Evolutionary conservation across 1,140 invertebrate genomes (phyloP), one percentile per base, ranked within the genome.

Genomic region (Cotesia typhae): DNA sequence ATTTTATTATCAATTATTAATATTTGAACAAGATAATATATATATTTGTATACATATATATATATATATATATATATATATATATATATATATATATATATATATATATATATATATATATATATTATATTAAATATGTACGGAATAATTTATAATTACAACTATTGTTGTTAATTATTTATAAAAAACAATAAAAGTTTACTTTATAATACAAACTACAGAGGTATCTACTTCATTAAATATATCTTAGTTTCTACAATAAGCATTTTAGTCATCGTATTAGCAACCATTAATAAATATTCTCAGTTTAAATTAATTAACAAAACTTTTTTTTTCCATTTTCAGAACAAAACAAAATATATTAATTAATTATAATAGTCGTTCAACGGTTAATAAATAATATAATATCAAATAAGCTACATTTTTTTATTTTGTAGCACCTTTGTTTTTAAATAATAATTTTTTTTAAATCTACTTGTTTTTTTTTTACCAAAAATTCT

Each of bases 201-300:
- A 77, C 76, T 77, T 78, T 74, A 77, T 67, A 75, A 73, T 77
- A 63, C 71, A 72, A 81, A 81, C 77, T 81, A 81, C 70, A 61
- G 71, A 70, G 70, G 74, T 81, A 78, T 81, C 78, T 78, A 79
- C 76, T 73, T 71, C 69, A 51, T 61, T 38, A 17, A 9, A 47
- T 47, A 41, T 41, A 28, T 61, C 60, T 61, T 67, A 47, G 20
- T 38, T 28, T 68, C 53, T 35, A 28, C 14, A 51, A 61, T 63
- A 28, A 14, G 70, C 37, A 53, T 52, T 17, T 61, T 61, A 61
- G 55, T 59, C 28, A 59, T 59, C 41, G 41, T 47, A 47, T 47
- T 47, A 47, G 41, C 41, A 47, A 47, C 6, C 10, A 47, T 47
- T 9, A 47, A 47, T 47, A 47, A 47, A 9, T 47, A 47, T 10